These are phyloP conservation scores for Phocides pigmalion DNA, from an alignment of 1,140 invertebrate species.

Conservation along the genomic window DNA sequence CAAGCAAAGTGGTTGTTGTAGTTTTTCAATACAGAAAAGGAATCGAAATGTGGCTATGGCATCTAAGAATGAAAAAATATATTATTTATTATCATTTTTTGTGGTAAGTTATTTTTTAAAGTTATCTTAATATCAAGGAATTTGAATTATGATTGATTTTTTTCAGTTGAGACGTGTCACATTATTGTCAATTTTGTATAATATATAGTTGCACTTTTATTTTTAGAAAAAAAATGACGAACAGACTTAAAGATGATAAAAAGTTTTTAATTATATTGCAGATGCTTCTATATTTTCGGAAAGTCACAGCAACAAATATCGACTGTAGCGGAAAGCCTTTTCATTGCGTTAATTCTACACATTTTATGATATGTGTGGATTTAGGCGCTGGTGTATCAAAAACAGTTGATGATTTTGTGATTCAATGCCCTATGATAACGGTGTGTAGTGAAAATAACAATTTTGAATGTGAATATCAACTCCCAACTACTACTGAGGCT, in stretches of 20 bases:
- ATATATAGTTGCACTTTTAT: no score
- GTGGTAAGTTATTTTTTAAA: constrained; percentile 51
- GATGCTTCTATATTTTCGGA: constrained; percentile 45
- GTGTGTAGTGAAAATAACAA: constrained; percentile 57
- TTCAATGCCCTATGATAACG: constrained; percentile 65
- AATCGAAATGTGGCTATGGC: constrained; percentile 58
- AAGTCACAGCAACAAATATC: constrained; percentile 46
- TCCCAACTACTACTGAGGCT: constrained; percentile 37
- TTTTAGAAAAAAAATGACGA: not conserved
- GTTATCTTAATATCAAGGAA: not conserved
- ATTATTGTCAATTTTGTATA: no score
- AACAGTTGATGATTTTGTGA: constrained; percentile 66
- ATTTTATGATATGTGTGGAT: constrained; percentile 81
- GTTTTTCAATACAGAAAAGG: constrained; percentile 7
- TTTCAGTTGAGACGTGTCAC: no score
- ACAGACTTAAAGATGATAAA: constrained; percentile 8
- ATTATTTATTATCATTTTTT: constrained; percentile 48
- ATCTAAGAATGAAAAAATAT: constrained; percentile 46
- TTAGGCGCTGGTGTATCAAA: constrained; percentile 66
- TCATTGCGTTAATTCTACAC: constrained; percentile 73
- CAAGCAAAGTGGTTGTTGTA: not conserved
- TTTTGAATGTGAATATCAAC: constrained; percentile 72
- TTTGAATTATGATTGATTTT: no score
- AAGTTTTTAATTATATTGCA: constrained; percentile 43
- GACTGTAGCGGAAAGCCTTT: constrained; percentile 77